Evolutionary conservation across 2,113 vertebrate species (phyloP).

Genomic region (Coregonus clupeaformis): DNA sequence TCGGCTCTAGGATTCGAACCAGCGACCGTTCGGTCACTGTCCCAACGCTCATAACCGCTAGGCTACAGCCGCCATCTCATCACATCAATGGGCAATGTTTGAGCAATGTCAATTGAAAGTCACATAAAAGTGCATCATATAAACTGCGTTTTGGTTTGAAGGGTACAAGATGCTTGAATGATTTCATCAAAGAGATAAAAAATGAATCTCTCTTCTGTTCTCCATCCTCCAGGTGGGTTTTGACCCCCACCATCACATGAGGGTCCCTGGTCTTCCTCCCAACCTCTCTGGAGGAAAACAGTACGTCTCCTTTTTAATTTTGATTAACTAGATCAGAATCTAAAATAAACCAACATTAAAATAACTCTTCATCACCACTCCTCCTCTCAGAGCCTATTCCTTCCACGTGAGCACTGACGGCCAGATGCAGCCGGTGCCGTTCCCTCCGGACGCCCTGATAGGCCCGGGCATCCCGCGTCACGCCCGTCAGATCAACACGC

Average conservation of each 20-base stretch:
- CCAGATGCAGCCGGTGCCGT: slow-evolving; percentile 97
- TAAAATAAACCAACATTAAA: background rate
- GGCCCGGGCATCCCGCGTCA: slow-evolving; percentile 92
- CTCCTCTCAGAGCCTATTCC: slow-evolving; percentile 83
- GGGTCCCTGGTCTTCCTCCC: slow-evolving; percentile 85
- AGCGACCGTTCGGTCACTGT: too few species aligned
- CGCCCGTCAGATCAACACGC: slow-evolving; percentile 93
- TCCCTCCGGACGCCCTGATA: slow-evolving; percentile 91
- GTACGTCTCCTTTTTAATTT: slow-evolving; percentile 72
- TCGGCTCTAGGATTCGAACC: too few species aligned
- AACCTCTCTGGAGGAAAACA: slow-evolving; percentile 91
- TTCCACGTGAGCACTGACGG: slow-evolving; percentile 94
- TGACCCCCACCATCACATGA: slow-evolving; percentile 91
- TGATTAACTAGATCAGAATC: too few species aligned
- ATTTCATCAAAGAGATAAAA: background rate
- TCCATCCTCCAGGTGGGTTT: slow-evolving; percentile 81
- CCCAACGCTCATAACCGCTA: too few species aligned
- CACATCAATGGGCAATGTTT: too few species aligned
- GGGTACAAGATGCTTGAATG: too few species aligned
- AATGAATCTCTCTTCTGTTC: background rate
- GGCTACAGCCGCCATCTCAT: too few species aligned
- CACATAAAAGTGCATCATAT: too few species aligned
- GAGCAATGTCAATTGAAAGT: too few species aligned
- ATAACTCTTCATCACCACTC: background rate
- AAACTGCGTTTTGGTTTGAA: too few species aligned